Conservation (phyloP, 2,888 invertebrate species). For the Eilema caniola region DNA sequence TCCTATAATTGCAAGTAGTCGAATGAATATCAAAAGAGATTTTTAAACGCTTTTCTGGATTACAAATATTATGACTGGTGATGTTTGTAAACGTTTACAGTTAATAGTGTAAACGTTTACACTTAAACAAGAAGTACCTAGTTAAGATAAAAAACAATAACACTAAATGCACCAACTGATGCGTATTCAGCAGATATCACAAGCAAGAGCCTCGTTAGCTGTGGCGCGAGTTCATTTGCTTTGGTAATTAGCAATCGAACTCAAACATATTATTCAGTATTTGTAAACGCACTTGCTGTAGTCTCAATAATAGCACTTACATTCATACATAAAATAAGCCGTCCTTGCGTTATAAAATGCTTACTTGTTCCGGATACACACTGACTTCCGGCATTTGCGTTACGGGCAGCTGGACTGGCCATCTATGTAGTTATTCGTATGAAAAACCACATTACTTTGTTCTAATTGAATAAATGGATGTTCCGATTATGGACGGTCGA, state of each 20-base stretch:
- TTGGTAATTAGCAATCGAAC: conserved; percentile 18
- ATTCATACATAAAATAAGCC: conserved; percentile 1
- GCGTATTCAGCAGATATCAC: background rate
- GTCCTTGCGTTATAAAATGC: background rate
- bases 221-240: conserved; percentile 20
- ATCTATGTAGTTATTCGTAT: conserved; percentile 7
- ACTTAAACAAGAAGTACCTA: background rate
- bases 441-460: conserved; percentile 3
- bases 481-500: conserved; percentile 1
- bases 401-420: conserved; percentile 1
- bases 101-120: background rate
- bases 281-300: conserved; percentile 9
- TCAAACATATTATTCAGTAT: conserved; percentile 2
- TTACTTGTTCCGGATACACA: background rate
- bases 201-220: background rate
- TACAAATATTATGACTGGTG: background rate
- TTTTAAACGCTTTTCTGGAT: background rate
- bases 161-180: background rate
- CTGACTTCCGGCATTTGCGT: conserved; percentile 1
- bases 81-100: background rate
- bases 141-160: background rate
- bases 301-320: conserved; percentile 1
- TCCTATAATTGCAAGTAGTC: background rate
- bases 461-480: background rate
- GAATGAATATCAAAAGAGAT: conserved; percentile 1